A percentile compares a stretch with the other conserved stretches of the same genome.
phyloP scores from a whole-genome alignment of 1,140 invertebrate species.

The Temnothorax curvispinosus region DNA sequence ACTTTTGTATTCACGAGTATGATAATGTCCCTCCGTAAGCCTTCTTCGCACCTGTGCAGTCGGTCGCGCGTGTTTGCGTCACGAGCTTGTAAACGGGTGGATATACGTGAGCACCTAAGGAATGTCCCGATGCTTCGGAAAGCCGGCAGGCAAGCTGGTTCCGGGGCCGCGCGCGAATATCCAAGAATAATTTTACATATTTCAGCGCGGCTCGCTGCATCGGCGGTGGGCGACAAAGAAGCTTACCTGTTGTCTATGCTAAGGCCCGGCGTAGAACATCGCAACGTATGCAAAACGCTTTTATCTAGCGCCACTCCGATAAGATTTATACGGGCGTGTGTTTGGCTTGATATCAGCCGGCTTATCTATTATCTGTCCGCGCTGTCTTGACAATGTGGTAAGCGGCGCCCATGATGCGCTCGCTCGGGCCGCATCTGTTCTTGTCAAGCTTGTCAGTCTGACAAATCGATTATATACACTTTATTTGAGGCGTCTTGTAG shows the following conservation, averaged over 20 bases:
- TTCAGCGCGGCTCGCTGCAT: conserved; percentile 6
- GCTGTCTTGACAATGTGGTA: background rate
- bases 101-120: conserved; percentile 14
- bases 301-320: conserved; percentile 13
- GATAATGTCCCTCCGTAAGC: conserved; percentile 35
- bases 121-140: conserved; percentile 11
- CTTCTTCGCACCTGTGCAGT: conserved; percentile 39
- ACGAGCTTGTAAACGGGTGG: conserved; percentile 1
- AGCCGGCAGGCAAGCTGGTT: background rate
- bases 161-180: background rate
- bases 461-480: conserved; percentile 3
- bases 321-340: conserved; percentile 28
- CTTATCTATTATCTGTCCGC: conserved; percentile 39
- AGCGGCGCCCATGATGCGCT: background rate
- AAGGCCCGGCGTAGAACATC: background rate
- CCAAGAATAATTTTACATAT: conserved; percentile 55
- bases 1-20: conserved; percentile 57
- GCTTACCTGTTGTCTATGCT: conserved; percentile 48
- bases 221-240: conserved; percentile 19
- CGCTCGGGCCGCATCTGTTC: background rate
- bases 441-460: background rate
- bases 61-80: conserved; percentile 17
- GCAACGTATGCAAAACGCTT: conserved; percentile 27
- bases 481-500: background rate
- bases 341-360: conserved; percentile 23